Base-by-base conservation (phyloP, 2,888 invertebrate species). In the Cephus sareptanus region DNA sequence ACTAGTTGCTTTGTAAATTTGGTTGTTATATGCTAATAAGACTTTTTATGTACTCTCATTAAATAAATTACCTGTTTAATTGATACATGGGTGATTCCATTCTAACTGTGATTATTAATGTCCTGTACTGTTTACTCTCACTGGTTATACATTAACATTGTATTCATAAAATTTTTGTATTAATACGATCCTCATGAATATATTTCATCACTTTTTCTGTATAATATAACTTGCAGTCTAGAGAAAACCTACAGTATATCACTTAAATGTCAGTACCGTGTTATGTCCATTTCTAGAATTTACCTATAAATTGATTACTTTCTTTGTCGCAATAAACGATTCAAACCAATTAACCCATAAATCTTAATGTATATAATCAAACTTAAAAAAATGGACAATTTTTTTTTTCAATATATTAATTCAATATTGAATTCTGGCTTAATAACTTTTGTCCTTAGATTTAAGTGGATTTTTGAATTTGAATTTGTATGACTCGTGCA, bases 221-320 rank as follows among this genome's bases (percentile, higher is more conserved):
- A 15, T 68, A 30, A 23, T 68, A 69, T 75, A 75, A 69, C 75
- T 75, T 75, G 56, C 69, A 13, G 15, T 37, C 30, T 33, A 75
- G 15, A 71, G 75, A 33, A 75, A 78, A 79, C 75, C 76, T 56
- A 76, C 69, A 78, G n/a, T 79, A 76, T 74, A 78, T 79, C 73
- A 78, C 78, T 78, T 79, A 76, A 79, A 79, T 79, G 76, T 79
- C 75, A 78, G 77, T 78, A 78, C 79, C 78, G 78, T 79, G 75
- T 78, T 69, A 75, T 78, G 78, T 78, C 35, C 35, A 2, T 35
- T 35, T 35, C 35, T 35, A 35, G 0, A 35, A 35, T 35, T 35
- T 11, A 35, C 11, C 35, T 35, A 11, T 35, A 35, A 9, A 35
- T 35, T 35, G 3, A 35, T 35, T 35, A 35, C 11, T 35, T 35